Conservation (phyloP, 1,140 invertebrate genomes). For the Neelides sp. region DNA sequence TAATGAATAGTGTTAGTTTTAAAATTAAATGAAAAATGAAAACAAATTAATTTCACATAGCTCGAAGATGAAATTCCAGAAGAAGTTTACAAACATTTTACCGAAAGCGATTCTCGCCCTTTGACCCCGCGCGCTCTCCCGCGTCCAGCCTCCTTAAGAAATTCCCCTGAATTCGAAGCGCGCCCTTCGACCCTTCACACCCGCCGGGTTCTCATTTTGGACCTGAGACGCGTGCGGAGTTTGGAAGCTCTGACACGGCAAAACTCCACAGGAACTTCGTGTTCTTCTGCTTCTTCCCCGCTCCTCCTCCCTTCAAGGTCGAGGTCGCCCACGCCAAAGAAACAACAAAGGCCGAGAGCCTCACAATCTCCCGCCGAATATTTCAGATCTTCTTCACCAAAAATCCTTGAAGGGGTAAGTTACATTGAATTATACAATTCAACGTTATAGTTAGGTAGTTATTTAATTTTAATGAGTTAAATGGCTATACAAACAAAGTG, state of each 20-base stretch:
- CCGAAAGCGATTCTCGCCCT: slow-evolving; percentile 29
- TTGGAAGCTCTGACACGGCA: slow-evolving; percentile 25
- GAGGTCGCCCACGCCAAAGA: slow-evolving; percentile 23
- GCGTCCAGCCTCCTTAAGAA: neutral
- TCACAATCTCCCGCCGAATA: slow-evolving; percentile 21
- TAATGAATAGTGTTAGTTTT: neutral
- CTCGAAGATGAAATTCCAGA: slow-evolving; percentile 26
- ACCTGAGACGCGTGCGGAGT: slow-evolving; percentile 27
- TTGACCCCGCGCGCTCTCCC: slow-evolving; percentile 16
- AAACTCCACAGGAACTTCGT: slow-evolving; percentile 21
- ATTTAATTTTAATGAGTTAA: too few species aligned
- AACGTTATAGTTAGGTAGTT: too few species aligned
- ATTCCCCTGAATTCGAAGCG: slow-evolving; percentile 23
- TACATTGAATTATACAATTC: too few species aligned
- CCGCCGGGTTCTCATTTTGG: slow-evolving; percentile 25
- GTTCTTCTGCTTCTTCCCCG: slow-evolving; percentile 22
- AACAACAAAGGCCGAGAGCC: slow-evolving; percentile 18
- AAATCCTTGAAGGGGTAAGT: slow-evolving; percentile 28
- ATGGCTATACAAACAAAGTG: too few species aligned
- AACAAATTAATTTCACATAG: neutral
- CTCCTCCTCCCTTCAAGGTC: slow-evolving; percentile 17
- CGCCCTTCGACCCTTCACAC: slow-evolving; percentile 23
- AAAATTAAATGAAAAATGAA: neutral
- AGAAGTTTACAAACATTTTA: slow-evolving; percentile 27
- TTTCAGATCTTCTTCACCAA: slow-evolving; percentile 24